phyloP scores from a whole-genome alignment of 2,797 vertebrate genomes.

The Xiphorhynchus erythropygius region DNA sequence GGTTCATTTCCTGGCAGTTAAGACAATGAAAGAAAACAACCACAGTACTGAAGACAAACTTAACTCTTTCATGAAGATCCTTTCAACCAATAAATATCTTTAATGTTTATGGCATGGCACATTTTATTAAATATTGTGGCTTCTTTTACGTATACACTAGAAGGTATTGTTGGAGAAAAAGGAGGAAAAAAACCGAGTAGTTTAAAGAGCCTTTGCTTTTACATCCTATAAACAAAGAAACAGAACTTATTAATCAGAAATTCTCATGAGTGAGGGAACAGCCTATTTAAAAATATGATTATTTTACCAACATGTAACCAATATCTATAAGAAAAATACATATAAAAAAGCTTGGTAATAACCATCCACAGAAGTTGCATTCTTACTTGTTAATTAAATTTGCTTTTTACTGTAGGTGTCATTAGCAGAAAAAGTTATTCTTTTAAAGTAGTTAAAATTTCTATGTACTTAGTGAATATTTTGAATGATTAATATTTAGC shows the following conservation, averaged over 20 bases:
- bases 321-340: not conserved
- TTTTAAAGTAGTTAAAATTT: constrained; percentile 43
- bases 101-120: not conserved
- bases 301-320: not conserved
- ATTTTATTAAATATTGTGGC: constrained; percentile 6
- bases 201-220: not conserved
- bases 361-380: not conserved
- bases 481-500: constrained; percentile 46
- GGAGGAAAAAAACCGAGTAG: not conserved
- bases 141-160: constrained; percentile 31
- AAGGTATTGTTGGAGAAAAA: not conserved
- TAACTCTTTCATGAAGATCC: constrained; percentile 39
- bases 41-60: not conserved
- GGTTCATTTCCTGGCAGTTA: constrained; percentile 66
- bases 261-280: not conserved
- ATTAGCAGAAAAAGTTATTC: not conserved
- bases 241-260: not conserved
- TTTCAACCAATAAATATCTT: constrained; percentile 20
- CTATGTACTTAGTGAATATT: constrained; percentile 13
- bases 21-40: constrained; percentile 53
- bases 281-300: not conserved
- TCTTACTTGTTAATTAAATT: not conserved
- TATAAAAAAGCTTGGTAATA: not conserved
- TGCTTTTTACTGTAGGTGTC: not conserved
- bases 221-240: not conserved